Percentiles rank a stretch among this genome's conserved stretches.
phyloP scores from a whole-genome alignment of 2,113 vertebrate genomes.

The Corythoichthys haematopterus region DNA sequence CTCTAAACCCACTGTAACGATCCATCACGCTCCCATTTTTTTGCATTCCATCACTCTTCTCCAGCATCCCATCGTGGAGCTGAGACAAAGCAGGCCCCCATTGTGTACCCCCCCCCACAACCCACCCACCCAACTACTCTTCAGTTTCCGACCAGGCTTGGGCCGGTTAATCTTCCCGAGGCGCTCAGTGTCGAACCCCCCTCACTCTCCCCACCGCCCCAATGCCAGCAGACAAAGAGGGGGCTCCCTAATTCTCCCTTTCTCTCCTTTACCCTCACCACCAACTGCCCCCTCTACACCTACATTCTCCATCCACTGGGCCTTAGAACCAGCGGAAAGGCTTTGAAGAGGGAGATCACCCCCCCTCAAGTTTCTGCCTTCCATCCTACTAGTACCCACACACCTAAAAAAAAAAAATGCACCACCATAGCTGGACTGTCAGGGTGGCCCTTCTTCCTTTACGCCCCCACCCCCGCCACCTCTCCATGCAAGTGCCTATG shows the following conservation, averaged over 20 bases:
- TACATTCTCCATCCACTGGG: conserved; percentile 62
- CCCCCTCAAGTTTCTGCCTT: conserved; percentile 49
- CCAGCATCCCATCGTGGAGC: conserved; percentile 55
- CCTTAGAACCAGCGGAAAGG: conserved; percentile 65
- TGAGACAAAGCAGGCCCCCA: conserved; percentile 62
- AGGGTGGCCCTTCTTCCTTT: conserved; percentile 64
- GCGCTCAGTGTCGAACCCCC: conserved; percentile 63
- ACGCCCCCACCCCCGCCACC: background rate
- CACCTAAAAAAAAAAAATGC: conserved; percentile 36
- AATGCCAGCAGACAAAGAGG: conserved; percentile 65
- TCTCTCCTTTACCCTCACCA: conserved; percentile 54
- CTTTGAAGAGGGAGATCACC: conserved; percentile 55
- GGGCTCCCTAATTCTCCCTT: conserved; percentile 69
- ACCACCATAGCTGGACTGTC: conserved; percentile 49
- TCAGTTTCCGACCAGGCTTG: conserved; percentile 65
- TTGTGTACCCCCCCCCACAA: conserved; percentile 17
- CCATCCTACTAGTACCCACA: conserved; percentile 54
- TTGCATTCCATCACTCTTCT: conserved; percentile 62
- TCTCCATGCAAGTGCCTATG: conserved; percentile 51
- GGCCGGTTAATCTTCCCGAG: conserved; percentile 67
- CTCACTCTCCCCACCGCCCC: conserved; percentile 49
- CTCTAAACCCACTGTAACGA: conserved; percentile 53
- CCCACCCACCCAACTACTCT: conserved; percentile 45
- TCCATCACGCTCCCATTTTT: conserved; percentile 65
- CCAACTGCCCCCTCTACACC: conserved; percentile 44